Evolutionary conservation across 2,797 vertebrate genomes (phyloP), one percentile per base, ranked within the genome.

Genomic region (Adelosebastes latens): DNA sequence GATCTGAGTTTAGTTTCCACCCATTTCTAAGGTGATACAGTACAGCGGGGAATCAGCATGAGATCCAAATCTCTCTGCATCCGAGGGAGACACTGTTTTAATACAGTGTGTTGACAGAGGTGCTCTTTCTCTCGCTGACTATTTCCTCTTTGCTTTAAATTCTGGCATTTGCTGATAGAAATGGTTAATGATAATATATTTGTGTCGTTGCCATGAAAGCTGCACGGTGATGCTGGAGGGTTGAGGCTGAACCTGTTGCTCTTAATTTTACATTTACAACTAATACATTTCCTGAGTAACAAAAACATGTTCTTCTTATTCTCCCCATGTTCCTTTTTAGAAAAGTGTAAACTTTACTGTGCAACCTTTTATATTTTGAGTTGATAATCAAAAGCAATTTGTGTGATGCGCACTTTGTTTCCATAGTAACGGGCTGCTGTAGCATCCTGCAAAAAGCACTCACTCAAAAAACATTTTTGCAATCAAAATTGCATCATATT

Each of bases 341-440:
- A 12, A 16, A 16, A 61, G 24, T 55, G 4, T 29, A 52, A 63
- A 73, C 29, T 59, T 29, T 6, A 9, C 7, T 18, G 5, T 27
- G 46, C 34, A 77, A 76, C 61, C 22, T 75, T 60, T 60, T 62
- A n/a, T 55, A 61, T 32, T 55, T 52, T 29, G 5, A 39, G 10
- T 22, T 29, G 20, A 68, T 31, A 59, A 59, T 67, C 27, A 63
- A 16, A 73, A 53, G n/a, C 31, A 14, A 34, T 65, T 70, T 78
- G 46, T 66, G 16, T 49, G 39, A 69, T 27, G 32, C 64, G 32
- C 60, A 31, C 69, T 77, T 56, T 70, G 64, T 81, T 81, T 78
- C 61, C 66, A 62, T 85, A 60, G 65, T 36, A 13, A 81, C 55
- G 12, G 22, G 13, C 53, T 63, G 60, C 55, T 59, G 46, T 20